These are phyloP conservation scores for Drosophila azteca DNA, from an alignment of 1,140 invertebrate genomes.

Conservation along the genomic window DNA sequence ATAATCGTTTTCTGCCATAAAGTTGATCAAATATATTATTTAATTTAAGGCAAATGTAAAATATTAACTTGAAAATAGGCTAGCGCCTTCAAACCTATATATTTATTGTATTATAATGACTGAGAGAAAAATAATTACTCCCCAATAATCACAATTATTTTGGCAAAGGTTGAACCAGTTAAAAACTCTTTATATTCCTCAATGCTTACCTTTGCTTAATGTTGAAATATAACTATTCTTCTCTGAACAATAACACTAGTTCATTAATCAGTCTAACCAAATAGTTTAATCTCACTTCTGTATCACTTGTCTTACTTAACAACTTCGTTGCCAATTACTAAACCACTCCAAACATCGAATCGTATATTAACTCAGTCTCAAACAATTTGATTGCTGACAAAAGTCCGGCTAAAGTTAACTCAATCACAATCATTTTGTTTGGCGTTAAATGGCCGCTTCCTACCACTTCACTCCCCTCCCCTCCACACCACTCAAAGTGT, in stretches of 20 bases:
- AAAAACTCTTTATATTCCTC: no score
- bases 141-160: no score
- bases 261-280: constrained; percentile 3
- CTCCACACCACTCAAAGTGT: constrained; percentile 48
- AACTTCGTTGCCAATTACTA: constrained; percentile 30
- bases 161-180: no score
- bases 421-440: constrained; percentile 71
- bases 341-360: constrained; percentile 6
- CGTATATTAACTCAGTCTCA: constrained; percentile 40
- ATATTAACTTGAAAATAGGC: no score
- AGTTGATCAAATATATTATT: no score
- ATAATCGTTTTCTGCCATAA: no score
- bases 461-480: constrained; percentile 1
- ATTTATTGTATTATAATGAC: background rate
- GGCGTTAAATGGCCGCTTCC: constrained; percentile 34
- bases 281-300: no score
- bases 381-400: constrained; percentile 46
- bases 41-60: no score
- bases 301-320: constrained; percentile 4
- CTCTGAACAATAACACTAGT: background rate
- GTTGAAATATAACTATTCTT: background rate
- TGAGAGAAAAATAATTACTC: no score
- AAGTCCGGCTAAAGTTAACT: constrained; percentile 56
- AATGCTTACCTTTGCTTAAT: constrained; percentile 4
- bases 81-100: no score